Base-by-base conservation (phyloP, 2,888 invertebrate genomes). In the Phengaris arion region DNA sequence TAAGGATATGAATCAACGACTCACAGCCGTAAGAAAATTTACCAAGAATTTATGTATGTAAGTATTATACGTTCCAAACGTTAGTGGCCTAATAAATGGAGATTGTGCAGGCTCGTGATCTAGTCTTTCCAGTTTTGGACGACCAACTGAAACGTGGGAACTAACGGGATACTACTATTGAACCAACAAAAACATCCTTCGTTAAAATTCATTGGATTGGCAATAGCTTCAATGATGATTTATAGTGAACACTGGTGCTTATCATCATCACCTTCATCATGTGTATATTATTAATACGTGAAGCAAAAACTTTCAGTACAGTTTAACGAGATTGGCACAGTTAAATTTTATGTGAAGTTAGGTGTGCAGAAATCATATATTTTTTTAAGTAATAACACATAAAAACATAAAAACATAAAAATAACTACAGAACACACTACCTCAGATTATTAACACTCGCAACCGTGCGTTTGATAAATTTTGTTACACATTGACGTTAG, bases 121-220 rank as follows among this genome's bases (percentile, higher is more conserved):
- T 91, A 90, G 93, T 92, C 87, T 87, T 84, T 89, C 92, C 86
- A 89, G 92, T 93, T 91, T 88, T 83, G 85, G 88, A 85, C 84
- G 87, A 86, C 86, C 87, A 79, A 69, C 82, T 48, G 87, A 78
- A 82, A 83, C 90, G 91, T 93, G 92, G 86, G 92, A 92, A 91
- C 86, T 89, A 88, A 89, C 89, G 87, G 89, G 69, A 69, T 12
- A 13, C 46, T 9, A 48, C 68, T 46, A 48, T 69, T 48, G 35
- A 69, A 69, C 48, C 48, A 69, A 69, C 69, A 69, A 69, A 68
- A 69, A 69, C 69, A 46, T 48, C 46, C 69, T 48, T 48, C 69
- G 46, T 69, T 48, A 69, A 69, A 69, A 69, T 69, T 69, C 69
- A 69, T 69, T 69, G 46, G 10, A 48, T n/a, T 48, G 69, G 48